phyloP scores from a whole-genome alignment of 23 tunicate species.

The Halocynthia roretzi region DNA sequence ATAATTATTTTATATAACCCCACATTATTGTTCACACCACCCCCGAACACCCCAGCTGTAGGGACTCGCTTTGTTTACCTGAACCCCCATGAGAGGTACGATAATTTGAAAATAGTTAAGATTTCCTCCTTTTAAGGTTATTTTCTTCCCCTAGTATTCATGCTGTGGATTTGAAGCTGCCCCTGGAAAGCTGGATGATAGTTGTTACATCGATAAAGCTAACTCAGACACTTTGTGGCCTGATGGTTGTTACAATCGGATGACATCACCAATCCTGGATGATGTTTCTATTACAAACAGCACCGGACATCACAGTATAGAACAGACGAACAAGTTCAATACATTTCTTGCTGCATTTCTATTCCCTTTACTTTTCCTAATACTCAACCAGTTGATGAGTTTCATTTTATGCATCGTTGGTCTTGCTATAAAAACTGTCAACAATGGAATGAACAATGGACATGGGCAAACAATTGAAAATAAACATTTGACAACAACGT shows the following conservation, averaged over 20 bases:
- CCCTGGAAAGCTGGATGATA: background rate
- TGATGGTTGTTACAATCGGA: background rate
- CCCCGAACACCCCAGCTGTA: too few relatives aligned
- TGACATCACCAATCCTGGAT: background rate
- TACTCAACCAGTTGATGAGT: background rate
- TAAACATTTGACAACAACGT: background rate
- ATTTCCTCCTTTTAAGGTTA: too few relatives aligned
- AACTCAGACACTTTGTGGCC: background rate
- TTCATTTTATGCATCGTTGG: background rate
- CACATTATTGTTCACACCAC: too few relatives aligned
- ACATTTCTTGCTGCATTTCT: background rate
- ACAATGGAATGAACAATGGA: background rate
- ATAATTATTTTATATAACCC: too few relatives aligned
- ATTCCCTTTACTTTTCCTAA: background rate
- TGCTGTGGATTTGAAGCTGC: slow-evolving; percentile 6
- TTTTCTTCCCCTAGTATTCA: background rate
- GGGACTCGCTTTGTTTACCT: too few relatives aligned
- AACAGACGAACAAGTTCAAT: background rate
- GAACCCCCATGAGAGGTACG: too few relatives aligned
- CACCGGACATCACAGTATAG: background rate
- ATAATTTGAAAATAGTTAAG: background rate
- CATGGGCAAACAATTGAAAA: background rate
- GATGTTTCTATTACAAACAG: background rate
- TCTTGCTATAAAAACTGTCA: background rate
- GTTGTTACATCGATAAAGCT: background rate